These are phyloP conservation scores for Lasioglossum baleicum DNA, from an alignment of 1,140 invertebrate species.

Conservation along the genomic window DNA sequence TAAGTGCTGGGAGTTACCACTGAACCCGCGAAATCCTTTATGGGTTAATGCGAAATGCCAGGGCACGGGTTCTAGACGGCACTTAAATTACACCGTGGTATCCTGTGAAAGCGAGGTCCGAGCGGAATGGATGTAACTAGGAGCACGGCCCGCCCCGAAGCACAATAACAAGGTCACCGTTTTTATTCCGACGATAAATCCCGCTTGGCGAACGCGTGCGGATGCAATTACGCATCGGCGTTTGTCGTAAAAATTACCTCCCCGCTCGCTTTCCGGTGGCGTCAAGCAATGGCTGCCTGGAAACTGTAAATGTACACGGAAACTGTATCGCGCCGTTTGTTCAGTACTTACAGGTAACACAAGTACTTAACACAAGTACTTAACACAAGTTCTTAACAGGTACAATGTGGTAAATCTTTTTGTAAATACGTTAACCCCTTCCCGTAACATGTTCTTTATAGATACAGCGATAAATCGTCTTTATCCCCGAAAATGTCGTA, in stretches of 20 bases:
- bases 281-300: background rate
- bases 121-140: slow-evolving; percentile 40
- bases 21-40: slow-evolving; percentile 58
- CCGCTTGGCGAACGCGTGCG: slow-evolving; percentile 5
- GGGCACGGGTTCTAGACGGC: slow-evolving; percentile 46
- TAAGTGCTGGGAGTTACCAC: slow-evolving; percentile 54
- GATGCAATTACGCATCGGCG: slow-evolving; percentile 33
- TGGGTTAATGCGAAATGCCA: slow-evolving; percentile 63
- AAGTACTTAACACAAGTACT: no score
- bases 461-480: no score
- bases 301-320: background rate
- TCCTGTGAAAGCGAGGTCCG: slow-evolving; percentile 55
- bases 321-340: background rate
- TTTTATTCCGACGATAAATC: slow-evolving; percentile 44
- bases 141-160: background rate
- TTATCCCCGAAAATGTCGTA: no score
- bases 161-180: slow-evolving; percentile 40
- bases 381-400: no score
- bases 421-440: no score
- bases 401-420: no score
- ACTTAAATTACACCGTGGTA: slow-evolving; percentile 60
- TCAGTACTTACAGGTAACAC: no score
- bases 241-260: slow-evolving; percentile 23
- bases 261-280: background rate
- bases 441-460: no score